A percentile compares a stretch with the other conserved stretches of the same genome.
These are phyloP conservation scores for Leptobrachium leishanense DNA, from an alignment of 2,113 vertebrate species.

Conservation along the genomic window DNA sequence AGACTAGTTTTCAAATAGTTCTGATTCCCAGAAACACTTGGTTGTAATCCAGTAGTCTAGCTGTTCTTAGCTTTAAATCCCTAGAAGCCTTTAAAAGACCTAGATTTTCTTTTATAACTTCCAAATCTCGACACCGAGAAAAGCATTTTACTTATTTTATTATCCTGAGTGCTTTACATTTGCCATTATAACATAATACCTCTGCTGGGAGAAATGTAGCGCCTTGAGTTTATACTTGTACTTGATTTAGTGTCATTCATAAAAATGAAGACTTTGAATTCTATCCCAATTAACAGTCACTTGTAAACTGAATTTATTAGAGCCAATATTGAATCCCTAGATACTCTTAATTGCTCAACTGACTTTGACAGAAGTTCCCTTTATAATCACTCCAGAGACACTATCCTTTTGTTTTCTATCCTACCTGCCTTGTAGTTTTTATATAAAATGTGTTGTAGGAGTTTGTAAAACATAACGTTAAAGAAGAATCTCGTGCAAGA, in stretches of 20 bases:
- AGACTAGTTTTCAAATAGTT: neutral
- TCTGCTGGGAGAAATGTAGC: neutral
- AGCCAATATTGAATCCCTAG: neutral
- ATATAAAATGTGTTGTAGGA: too few relatives aligned
- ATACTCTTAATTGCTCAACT: too few relatives aligned
- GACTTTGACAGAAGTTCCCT: too few relatives aligned
- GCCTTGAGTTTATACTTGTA: neutral
- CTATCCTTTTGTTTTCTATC: too few relatives aligned
- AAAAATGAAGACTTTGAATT: neutral
- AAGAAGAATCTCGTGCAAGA: too few relatives aligned
- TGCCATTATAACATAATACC: too few relatives aligned
- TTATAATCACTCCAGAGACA: too few relatives aligned
- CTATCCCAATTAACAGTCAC: neutral
- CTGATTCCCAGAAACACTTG: neutral
- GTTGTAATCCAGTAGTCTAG: neutral
- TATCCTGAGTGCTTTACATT: neutral
- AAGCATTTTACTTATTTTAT: neutral
- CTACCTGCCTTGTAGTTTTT: too few relatives aligned
- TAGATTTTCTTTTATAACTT: too few relatives aligned
- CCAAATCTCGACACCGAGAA: neutral
- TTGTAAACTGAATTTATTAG: neutral
- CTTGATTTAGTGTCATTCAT: neutral
- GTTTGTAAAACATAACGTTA: too few relatives aligned
- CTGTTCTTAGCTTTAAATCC: neutral
- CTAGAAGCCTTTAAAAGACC: too few relatives aligned